These are phyloP conservation scores for Thysanoteuthis rhombus DNA, from an alignment of 2,888 invertebrate species.

Conservation along the genomic window DNA sequence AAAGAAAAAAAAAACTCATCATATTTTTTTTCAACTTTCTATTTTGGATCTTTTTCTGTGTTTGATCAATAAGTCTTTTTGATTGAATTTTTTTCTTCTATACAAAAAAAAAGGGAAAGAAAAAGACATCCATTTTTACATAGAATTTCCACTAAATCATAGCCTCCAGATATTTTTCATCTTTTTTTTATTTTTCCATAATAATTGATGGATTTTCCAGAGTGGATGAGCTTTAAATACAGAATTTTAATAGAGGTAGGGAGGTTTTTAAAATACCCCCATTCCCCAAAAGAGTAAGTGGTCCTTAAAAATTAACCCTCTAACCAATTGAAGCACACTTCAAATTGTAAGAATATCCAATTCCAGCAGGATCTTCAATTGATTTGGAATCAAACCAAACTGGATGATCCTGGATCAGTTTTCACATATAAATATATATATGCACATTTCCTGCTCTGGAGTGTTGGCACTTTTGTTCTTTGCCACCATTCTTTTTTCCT, in stretches of 20 bases:
- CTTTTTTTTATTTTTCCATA: neutral
- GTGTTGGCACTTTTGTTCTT: neutral
- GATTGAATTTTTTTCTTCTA: too few species aligned
- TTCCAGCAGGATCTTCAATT: neutral
- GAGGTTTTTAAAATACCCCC: neutral
- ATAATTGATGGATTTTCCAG: slow-evolving; percentile 14
- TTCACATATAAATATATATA: neutral
- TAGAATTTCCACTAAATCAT: too few species aligned
- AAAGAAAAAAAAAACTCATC: too few species aligned
- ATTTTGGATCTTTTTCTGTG: too few species aligned
- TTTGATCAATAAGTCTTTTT: too few species aligned
- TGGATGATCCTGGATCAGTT: neutral
- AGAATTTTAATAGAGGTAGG: neutral
- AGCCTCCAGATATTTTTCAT: neutral
- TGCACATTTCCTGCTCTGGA: neutral
- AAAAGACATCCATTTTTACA: too few species aligned
- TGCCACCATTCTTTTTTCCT: neutral
- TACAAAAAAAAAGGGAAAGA: too few species aligned
- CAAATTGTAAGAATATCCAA: neutral
- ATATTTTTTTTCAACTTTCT: too few species aligned
- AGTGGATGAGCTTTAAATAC: neutral
- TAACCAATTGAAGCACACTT: neutral
- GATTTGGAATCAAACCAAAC: neutral
- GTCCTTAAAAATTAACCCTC: neutral
- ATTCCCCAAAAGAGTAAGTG: neutral